Conservation (phyloP, 2,113 vertebrate genomes). For the Odontophorus gujanensis region DNA sequence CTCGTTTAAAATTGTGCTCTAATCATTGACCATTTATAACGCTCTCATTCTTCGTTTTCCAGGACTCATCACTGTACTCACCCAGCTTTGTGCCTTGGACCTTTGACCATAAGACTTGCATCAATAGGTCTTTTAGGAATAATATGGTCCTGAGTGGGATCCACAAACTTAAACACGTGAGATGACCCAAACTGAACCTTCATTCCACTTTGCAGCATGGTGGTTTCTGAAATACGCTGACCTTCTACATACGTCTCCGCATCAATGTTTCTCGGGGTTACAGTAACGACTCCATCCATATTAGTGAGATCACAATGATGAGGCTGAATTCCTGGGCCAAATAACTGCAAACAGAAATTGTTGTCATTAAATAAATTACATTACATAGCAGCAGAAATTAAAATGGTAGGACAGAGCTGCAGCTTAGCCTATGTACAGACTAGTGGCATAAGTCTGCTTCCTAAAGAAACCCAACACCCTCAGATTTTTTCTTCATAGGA, state of each 20-base stretch:
- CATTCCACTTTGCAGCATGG: slow-evolving; percentile 92
- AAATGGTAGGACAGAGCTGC: background rate
- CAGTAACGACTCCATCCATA: slow-evolving; percentile 94
- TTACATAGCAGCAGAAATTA: background rate
- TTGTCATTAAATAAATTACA: background rate
- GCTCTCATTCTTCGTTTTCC: background rate
- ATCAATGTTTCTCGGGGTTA: slow-evolving; percentile 90
- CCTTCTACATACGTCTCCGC: slow-evolving; percentile 94
- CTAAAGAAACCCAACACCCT: background rate
- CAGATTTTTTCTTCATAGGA: background rate
- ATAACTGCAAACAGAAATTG: slow-evolving; percentile 79
- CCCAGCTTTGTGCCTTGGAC: slow-evolving; percentile 88
- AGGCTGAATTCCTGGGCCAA: slow-evolving; percentile 93
- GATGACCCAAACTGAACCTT: slow-evolving; percentile 92
- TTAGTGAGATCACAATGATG: slow-evolving; percentile 98
- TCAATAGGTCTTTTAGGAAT: slow-evolving; percentile 84
- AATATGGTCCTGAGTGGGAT: slow-evolving; percentile 92
- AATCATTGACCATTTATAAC: background rate
- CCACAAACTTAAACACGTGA: slow-evolving; percentile 98
- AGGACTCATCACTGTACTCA: slow-evolving; percentile 56
- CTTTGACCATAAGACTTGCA: slow-evolving; percentile 83
- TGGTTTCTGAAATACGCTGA: slow-evolving; percentile 90
- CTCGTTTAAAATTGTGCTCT: background rate
- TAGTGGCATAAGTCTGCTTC: background rate
- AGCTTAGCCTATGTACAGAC: background rate